Evolutionary conservation across 1,140 invertebrate genomes (phyloP).

Genomic region (Heliconius eleuchia): DNA sequence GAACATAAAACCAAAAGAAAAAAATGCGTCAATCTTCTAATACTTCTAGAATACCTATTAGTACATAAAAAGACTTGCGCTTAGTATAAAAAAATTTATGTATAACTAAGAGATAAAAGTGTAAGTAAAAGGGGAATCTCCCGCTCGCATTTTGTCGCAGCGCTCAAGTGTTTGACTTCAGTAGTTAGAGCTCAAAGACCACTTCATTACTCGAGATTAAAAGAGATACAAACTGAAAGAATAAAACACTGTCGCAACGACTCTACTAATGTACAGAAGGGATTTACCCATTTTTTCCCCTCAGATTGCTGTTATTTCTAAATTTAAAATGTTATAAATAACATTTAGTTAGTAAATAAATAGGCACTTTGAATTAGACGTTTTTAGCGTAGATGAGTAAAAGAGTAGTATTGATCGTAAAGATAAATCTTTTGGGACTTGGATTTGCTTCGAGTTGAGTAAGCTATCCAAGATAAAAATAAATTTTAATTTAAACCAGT

Average conservation of each 20-base stretch:
- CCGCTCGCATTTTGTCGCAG: background rate
- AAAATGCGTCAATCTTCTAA: too few species aligned
- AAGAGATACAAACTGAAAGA: conserved; percentile 12
- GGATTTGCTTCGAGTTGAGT: too few species aligned
- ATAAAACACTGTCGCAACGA: background rate
- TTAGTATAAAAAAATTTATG: background rate
- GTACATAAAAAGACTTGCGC: too few species aligned
- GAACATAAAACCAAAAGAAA: too few species aligned
- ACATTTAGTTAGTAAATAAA: background rate
- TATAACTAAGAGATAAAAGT: background rate
- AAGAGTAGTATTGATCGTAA: too few species aligned
- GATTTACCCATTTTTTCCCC: background rate
- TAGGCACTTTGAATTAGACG: background rate
- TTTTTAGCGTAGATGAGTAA: too few species aligned
- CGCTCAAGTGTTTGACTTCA: conserved; percentile 8
- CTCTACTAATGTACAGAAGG: background rate
- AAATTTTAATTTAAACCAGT: too few species aligned
- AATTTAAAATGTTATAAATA: background rate
- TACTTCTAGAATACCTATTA: too few species aligned
- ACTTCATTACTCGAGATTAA: conserved; percentile 23
- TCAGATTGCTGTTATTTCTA: background rate
- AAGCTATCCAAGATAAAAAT: too few species aligned
- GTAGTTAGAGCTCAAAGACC: conserved; percentile 18
- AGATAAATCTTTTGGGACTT: too few species aligned
- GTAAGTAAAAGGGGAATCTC: background rate